Conservation (phyloP, 2,888 invertebrate species). For the Mimumesa dahlbomi region DNA sequence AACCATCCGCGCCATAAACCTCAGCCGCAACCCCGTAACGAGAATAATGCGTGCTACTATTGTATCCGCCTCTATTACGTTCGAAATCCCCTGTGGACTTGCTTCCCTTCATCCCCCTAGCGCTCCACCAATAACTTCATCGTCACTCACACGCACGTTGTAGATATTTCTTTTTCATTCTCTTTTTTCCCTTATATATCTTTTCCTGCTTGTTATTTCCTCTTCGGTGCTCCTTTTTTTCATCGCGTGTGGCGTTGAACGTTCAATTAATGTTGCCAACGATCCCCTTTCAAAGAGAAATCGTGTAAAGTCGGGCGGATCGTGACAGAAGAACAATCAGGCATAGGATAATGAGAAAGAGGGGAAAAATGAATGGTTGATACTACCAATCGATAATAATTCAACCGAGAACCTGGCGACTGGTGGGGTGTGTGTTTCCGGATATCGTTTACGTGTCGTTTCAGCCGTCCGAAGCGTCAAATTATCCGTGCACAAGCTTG, state of each 20-base stretch:
- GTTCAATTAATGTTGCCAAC: too few species aligned
- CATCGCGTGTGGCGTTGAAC: not conserved
- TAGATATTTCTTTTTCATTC: constrained; percentile 31
- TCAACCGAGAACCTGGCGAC: constrained; percentile 70
- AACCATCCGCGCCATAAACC: constrained; percentile 71
- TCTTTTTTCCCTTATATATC: not conserved
- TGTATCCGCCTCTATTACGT: constrained; percentile 71
- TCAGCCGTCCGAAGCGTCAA: constrained; percentile 16
- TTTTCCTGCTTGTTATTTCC: constrained; percentile 20
- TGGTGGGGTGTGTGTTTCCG: too few species aligned
- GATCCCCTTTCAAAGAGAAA: constrained; percentile 25
- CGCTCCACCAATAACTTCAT: constrained; percentile 14
- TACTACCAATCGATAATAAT: constrained; percentile 73
- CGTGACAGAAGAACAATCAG: not conserved
- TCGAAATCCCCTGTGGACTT: constrained; percentile 70
- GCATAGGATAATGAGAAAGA: constrained; percentile 36
- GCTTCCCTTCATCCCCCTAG: too few species aligned
- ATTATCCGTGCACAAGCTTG: constrained; percentile 10
- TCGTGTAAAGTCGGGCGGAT: too few species aligned
- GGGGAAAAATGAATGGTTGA: constrained; percentile 43
- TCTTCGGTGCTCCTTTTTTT: not conserved
- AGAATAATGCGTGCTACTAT: constrained; percentile 72
- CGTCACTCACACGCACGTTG: constrained; percentile 37
- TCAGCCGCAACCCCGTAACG: constrained; percentile 66
- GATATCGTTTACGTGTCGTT: too few species aligned